These are phyloP conservation scores for Dryoscopus gambensis DNA, from an alignment of 2,113 vertebrate species.

Conservation along the genomic window DNA sequence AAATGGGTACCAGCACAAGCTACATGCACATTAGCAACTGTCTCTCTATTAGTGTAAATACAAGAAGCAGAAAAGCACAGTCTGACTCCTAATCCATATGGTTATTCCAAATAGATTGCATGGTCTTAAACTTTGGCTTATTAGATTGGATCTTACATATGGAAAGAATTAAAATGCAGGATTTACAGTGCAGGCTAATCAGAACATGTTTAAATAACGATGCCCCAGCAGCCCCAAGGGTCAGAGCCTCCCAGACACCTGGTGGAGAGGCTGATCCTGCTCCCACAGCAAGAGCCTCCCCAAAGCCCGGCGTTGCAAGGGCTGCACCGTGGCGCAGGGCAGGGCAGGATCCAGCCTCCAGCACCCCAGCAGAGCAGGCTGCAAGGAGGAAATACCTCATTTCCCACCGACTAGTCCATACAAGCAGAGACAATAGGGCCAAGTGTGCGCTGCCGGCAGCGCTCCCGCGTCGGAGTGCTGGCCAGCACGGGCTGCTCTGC, in stretches of 20 bases:
- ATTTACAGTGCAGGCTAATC: slow-evolving; percentile 49
- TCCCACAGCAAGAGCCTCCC: neutral
- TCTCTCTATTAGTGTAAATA: slow-evolving; percentile 32
- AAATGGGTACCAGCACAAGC: slow-evolving; percentile 41
- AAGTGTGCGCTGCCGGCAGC: slow-evolving; percentile 10
- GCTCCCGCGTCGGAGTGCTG: neutral
- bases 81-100: slow-evolving; percentile 53
- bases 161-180: slow-evolving; percentile 56
- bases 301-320: neutral
- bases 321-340: accelerated
- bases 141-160: slow-evolving; percentile 41
- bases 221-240: slow-evolving; percentile 48
- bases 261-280: neutral
- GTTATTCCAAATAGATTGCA: slow-evolving; percentile 55
- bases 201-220: slow-evolving; percentile 49
- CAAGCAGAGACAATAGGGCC: slow-evolving; percentile 56
- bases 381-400: slow-evolving; percentile 67
- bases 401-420: slow-evolving; percentile 61
- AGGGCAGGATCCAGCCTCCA: slow-evolving; percentile 1
- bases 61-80: slow-evolving; percentile 55
- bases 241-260: slow-evolving; percentile 52
- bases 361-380: slow-evolving; percentile 9
- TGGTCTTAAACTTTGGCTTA: slow-evolving; percentile 49
- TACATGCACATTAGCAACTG: slow-evolving; percentile 14
- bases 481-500: slow-evolving; percentile 23